These are phyloP conservation scores for Alethe diademata DNA, from an alignment of 2,113 vertebrate genomes.

Conservation along the genomic window DNA sequence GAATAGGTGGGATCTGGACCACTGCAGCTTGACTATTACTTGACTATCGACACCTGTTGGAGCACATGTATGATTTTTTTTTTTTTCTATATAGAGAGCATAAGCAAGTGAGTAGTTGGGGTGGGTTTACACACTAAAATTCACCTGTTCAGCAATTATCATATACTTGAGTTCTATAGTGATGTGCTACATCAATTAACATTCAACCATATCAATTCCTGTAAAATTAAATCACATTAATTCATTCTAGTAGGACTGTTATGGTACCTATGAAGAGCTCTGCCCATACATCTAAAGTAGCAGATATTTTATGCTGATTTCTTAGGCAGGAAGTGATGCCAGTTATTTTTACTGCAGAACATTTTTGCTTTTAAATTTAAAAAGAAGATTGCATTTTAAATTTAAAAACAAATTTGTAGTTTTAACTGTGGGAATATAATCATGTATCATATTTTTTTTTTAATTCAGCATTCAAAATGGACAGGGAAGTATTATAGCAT, in stretches of 20 bases:
- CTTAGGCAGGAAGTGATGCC: neutral
- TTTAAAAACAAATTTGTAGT: neutral
- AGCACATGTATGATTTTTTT: neutral
- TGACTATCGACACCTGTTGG: neutral
- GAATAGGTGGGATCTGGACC: neutral
- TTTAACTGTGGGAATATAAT: neutral
- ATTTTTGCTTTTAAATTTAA: neutral
- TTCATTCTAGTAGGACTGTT: neutral
- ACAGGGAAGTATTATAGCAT: neutral
- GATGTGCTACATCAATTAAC: neutral
- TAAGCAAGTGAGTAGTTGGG: accelerated
- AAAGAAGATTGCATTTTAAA: neutral
- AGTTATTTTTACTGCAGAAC: neutral
- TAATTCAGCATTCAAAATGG: neutral
- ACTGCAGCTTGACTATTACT: neutral
- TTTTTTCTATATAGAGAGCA: accelerated
- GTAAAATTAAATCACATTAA: neutral
- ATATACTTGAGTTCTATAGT: neutral
- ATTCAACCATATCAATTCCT: neutral
- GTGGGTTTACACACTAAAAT: neutral
- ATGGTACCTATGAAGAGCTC: neutral
- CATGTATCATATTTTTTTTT: neutral
- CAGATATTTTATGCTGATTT: neutral
- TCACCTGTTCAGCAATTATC: neutral
- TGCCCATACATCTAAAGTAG: neutral